Conservation (phyloP, 2,113 vertebrate genomes). For the Nansenia antarctica region DNA sequence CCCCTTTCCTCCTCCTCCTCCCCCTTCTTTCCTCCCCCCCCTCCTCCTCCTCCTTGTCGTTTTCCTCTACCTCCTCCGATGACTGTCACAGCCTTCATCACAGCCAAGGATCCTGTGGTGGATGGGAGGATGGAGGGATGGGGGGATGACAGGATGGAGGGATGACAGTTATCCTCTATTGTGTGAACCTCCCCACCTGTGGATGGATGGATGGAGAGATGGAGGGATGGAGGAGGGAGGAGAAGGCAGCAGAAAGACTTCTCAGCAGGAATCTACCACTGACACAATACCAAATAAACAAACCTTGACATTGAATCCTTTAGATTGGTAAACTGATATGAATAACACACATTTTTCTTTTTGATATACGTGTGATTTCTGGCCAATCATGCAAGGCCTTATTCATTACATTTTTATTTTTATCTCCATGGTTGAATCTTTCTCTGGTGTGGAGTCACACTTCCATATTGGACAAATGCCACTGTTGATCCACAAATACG, state of each 20-base stretch:
- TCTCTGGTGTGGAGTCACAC: too few relatives aligned
- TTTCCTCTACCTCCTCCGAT: too few relatives aligned
- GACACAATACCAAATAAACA: not conserved
- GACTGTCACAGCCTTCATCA: conserved; percentile 4
- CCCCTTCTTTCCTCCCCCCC: too few relatives aligned
- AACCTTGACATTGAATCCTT: not conserved
- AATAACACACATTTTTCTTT: not conserved
- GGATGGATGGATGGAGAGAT: too few relatives aligned
- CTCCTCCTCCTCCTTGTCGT: too few relatives aligned
- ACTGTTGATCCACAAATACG: not conserved
- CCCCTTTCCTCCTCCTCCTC: too few relatives aligned
- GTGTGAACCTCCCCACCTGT: conserved; percentile 18
- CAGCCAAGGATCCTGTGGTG: conserved; percentile 39
- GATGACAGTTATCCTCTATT: conserved; percentile 11
- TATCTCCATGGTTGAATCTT: not conserved
- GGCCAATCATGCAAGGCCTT: not conserved
- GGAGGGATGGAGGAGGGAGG: not conserved
- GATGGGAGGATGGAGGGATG: conserved; percentile 22
- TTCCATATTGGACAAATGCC: not conserved
- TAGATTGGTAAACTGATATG: not conserved
- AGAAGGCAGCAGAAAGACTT: too few relatives aligned
- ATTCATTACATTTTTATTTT: not conserved
- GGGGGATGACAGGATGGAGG: conserved; percentile 20
- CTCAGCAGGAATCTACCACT: conserved; percentile 5
- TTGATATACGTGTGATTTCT: not conserved